Percentiles rank a stretch among this genome's conserved stretches.
Evolutionary conservation across 2,113 vertebrate species (phyloP).

Genomic region (Aspidoscelis tigris): DNA sequence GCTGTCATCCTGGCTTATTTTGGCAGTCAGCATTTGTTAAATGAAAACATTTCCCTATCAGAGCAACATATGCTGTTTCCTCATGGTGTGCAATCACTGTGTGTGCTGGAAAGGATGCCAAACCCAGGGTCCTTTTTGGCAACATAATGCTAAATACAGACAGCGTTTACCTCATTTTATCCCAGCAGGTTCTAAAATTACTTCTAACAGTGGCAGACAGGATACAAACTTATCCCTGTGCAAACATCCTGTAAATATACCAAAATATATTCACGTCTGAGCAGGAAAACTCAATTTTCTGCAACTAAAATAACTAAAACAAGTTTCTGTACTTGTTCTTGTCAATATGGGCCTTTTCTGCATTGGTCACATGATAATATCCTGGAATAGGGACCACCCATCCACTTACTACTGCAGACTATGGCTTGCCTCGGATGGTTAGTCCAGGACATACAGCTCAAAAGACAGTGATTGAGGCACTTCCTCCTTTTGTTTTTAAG

Average conservation of each 20-base stretch:
- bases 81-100: neutral
- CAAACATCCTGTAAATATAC: neutral
- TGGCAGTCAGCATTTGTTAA: constrained; percentile 1
- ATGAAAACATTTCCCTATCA: neutral
- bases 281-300: neutral
- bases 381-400: too few relatives aligned
- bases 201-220: neutral
- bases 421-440: too few relatives aligned
- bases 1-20: neutral
- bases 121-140: constrained; percentile 1
- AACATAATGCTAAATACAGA: neutral
- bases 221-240: neutral
- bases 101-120: neutral
- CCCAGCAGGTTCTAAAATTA: neutral
- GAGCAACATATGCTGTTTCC: constrained; percentile 9
- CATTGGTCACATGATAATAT: too few relatives aligned
- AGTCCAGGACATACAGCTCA: too few relatives aligned
- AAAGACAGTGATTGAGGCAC: too few relatives aligned
- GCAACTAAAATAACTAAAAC: neutral
- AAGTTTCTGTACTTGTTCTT: neutral
- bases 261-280: neutral
- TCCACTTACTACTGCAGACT: too few relatives aligned
- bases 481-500: too few relatives aligned
- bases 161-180: neutral
- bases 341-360: neutral